Evolutionary conservation across 2,888 invertebrate genomes (phyloP).

Genomic region (Tetragonisca angustula): DNA sequence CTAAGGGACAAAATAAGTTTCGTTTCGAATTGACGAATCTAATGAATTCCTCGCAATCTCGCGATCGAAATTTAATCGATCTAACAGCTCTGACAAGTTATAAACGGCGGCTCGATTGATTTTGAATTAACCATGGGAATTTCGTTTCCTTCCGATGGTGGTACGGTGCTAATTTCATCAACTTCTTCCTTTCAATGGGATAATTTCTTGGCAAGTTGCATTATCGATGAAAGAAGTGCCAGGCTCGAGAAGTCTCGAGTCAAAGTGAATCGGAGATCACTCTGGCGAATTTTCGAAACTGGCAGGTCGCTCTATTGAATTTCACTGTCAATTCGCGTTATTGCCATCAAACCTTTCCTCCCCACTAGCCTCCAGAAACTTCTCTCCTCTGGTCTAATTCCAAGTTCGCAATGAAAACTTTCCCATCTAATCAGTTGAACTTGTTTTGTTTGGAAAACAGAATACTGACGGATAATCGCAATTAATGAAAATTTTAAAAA

Average conservation of each 20-base stretch:
- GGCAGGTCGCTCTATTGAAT: not conserved
- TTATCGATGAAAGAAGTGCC: not conserved
- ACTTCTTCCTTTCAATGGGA: not conserved
- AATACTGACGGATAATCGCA: no score
- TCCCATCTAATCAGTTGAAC: no score
- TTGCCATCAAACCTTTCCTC: not conserved
- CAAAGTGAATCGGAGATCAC: not conserved
- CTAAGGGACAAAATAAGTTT: no score
- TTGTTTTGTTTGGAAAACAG: not conserved
- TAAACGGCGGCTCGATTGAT: conserved; percentile 9
- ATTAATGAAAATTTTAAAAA: no score
- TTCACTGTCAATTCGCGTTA: not conserved
- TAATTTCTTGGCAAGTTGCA: not conserved
- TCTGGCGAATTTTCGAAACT: conserved; percentile 5
- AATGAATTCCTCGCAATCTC: conserved; percentile 6
- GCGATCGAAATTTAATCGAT: conserved; percentile 28
- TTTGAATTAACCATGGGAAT: conserved; percentile 19
- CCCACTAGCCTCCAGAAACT: not conserved
- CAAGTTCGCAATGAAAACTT: not conserved
- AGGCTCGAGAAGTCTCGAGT: not conserved
- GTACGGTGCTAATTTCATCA: not conserved
- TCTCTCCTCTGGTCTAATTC: not conserved
- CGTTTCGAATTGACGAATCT: not conserved
- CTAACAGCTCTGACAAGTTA: not conserved
- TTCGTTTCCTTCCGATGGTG: not conserved